phyloP scores from a whole-genome alignment of 2,113 vertebrate species.

The Scomber japonicus region DNA sequence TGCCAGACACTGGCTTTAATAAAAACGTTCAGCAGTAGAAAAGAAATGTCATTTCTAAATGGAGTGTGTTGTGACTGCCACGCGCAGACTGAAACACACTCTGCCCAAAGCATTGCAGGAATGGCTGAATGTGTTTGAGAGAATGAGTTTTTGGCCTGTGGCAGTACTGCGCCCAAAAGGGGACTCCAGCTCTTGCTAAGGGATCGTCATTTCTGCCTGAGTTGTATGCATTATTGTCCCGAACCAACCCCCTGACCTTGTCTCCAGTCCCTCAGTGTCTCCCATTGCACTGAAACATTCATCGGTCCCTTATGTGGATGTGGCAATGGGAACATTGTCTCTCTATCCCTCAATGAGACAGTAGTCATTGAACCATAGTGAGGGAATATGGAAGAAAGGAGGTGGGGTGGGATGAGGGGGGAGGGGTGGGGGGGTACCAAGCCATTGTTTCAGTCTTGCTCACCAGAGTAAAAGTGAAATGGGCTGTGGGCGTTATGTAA shows the following conservation, averaged over 20 bases:
- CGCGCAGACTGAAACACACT: slow-evolving; percentile 8
- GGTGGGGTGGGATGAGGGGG: neutral
- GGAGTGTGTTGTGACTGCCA: slow-evolving; percentile 9
- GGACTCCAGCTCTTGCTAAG: slow-evolving; percentile 2
- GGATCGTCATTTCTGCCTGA: slow-evolving; percentile 34
- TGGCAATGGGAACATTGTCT: slow-evolving; percentile 7
- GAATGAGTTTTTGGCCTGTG: slow-evolving; percentile 10
- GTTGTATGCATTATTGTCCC: slow-evolving; percentile 48
- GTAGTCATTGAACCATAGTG: slow-evolving; percentile 43
- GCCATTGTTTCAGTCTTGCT: slow-evolving; percentile 43
- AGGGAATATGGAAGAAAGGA: slow-evolving; percentile 18
- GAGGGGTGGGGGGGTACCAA: neutral
- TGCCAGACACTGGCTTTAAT: neutral
- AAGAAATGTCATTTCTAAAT: slow-evolving; percentile 18
- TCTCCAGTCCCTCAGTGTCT: neutral
- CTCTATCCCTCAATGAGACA: slow-evolving; percentile 46
- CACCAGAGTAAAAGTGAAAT: slow-evolving; percentile 47
- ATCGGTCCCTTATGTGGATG: slow-evolving; percentile 35
- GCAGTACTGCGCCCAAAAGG: neutral
- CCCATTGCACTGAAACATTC: slow-evolving; percentile 18
- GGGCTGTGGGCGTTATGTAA: slow-evolving; percentile 54
- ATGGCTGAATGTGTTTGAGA: slow-evolving; percentile 23
- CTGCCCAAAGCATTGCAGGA: neutral
- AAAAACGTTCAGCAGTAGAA: neutral
- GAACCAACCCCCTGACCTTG: neutral